These are phyloP conservation scores for Deilephila porcellus DNA, from an alignment of 2,888 invertebrate species.

Conservation along the genomic window DNA sequence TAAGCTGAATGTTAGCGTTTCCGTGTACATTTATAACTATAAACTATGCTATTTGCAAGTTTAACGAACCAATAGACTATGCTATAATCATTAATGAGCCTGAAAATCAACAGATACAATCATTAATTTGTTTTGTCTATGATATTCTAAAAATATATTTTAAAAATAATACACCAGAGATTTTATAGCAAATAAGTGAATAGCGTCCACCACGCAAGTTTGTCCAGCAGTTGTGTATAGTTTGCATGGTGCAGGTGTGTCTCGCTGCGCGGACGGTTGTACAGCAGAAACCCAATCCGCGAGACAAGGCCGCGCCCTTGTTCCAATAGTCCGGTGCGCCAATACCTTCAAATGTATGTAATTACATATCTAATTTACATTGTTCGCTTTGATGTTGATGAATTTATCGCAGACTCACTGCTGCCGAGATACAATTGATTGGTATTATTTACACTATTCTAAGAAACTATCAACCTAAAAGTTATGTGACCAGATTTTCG, in stretches of 20 bases:
- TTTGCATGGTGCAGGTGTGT: neutral
- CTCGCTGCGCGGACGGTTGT: constrained; percentile 34
- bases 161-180: neutral
- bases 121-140: neutral
- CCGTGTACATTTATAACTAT: neutral
- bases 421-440: neutral
- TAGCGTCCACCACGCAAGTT: neutral
- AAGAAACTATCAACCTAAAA: neutral
- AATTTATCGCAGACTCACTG: constrained; percentile 18
- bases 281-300: constrained; percentile 50
- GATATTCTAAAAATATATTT: neutral
- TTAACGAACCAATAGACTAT: neutral
- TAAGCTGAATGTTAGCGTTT: neutral
- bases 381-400: constrained; percentile 16
- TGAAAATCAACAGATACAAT: no score
- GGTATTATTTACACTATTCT: neutral
- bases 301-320: constrained; percentile 61
- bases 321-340: constrained; percentile 43
- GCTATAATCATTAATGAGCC: no score
- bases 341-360: constrained; percentile 59
- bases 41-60: neutral
- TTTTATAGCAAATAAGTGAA: neutral
- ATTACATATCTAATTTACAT: constrained; percentile 57
- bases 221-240: neutral
- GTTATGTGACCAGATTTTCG: neutral